Evolutionary conservation across 2,888 invertebrate genomes (phyloP).

Genomic region (Phengaris arion): DNA sequence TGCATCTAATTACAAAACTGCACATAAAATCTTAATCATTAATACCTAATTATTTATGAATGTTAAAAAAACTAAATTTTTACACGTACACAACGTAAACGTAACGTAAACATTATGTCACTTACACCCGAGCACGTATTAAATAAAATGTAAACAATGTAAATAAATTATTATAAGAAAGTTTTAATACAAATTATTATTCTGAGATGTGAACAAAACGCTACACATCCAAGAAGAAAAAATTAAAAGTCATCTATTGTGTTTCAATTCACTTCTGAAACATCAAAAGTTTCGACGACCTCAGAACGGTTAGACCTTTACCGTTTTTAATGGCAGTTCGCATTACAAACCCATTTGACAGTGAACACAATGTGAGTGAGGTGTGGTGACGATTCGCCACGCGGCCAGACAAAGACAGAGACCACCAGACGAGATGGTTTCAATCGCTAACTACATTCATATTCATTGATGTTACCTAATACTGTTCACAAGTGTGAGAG

Average conservation of each 20-base stretch:
- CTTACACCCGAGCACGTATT: too few species aligned
- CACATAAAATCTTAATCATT: too few species aligned
- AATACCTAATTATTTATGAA: too few species aligned
- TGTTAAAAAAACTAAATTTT: too few species aligned
- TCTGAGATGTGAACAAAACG: too few species aligned
- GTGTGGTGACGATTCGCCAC: conserved; percentile 53
- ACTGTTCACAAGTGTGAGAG: too few species aligned
- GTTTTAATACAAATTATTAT: too few species aligned
- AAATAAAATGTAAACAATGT: too few species aligned
- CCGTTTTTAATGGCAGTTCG: conserved; percentile 47
- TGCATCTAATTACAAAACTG: too few species aligned
- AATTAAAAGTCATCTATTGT: background rate
- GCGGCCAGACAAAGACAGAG: conserved; percentile 48
- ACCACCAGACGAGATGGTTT: conserved; percentile 55
- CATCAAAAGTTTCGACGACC: background rate
- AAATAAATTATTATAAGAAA: too few species aligned
- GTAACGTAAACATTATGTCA: too few species aligned
- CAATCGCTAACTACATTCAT: conserved; percentile 30
- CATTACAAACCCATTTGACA: conserved; percentile 55
- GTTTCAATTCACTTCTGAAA: background rate
- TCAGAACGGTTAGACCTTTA: background rate
- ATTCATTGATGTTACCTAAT: background rate
- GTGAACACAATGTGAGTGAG: conserved; percentile 50
- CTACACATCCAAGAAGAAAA: background rate
- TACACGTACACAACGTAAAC: too few species aligned